A percentile compares a stretch with the other conserved stretches of the same genome.
Conservation (phyloP, 1,140 invertebrate species). For the Dufourea novaeangliae region DNA sequence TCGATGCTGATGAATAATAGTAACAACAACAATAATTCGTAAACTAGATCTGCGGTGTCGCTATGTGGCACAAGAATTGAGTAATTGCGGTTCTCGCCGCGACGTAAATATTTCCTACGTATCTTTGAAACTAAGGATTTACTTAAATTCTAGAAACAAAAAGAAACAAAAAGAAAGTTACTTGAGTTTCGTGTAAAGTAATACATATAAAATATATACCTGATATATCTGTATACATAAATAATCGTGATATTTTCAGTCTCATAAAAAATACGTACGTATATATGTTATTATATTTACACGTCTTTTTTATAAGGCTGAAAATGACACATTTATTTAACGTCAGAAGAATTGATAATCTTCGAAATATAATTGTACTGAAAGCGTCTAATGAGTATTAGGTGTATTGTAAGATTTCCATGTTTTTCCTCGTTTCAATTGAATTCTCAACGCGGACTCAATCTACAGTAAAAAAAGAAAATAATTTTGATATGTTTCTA, state of each 20-base stretch:
- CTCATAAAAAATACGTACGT: too few species aligned
- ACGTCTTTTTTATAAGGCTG: not conserved
- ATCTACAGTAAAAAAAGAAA: too few species aligned
- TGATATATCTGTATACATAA: too few species aligned
- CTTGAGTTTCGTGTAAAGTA: constrained; percentile 12
- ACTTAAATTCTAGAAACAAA: constrained; percentile 10
- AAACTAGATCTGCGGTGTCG: not conserved
- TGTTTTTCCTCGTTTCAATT: not conserved
- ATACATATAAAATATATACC: constrained; percentile 26
- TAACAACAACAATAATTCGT: constrained; percentile 32
- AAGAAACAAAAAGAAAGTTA: constrained; percentile 1
- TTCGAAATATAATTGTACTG: not conserved
- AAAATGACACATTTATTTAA: not conserved
- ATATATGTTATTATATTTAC: constrained; percentile 14
- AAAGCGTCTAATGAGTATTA: constrained; percentile 34
- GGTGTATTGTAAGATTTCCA: not conserved
- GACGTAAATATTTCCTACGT: constrained; percentile 2
- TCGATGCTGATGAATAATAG: constrained; percentile 28
- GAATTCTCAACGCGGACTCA: not conserved
- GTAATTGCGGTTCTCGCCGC: not conserved
- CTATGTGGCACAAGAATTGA: constrained; percentile 25
- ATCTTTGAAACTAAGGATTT: not conserved
- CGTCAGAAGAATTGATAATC: not conserved
- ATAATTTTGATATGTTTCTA: too few species aligned
- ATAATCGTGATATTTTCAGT: too few species aligned